These are phyloP conservation scores for Elachura formosa DNA, from an alignment of 2,113 vertebrate genomes.

Conservation along the genomic window DNA sequence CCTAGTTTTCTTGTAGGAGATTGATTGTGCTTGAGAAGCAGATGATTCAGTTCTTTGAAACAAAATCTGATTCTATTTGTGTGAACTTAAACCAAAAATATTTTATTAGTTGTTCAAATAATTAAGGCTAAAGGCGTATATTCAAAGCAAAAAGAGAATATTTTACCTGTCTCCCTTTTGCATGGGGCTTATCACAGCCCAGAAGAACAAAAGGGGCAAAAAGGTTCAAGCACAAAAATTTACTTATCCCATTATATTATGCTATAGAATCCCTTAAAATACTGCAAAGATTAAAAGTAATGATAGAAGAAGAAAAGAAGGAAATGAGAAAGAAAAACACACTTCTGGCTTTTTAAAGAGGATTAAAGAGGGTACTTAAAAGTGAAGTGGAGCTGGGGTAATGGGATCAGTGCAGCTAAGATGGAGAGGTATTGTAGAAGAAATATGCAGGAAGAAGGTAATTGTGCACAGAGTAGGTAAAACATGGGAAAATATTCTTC, in stretches of 20 bases:
- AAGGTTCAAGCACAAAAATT: background rate
- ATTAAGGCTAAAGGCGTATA: background rate
- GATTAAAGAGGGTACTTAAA: background rate
- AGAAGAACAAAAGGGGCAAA: background rate
- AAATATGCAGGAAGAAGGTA: background rate
- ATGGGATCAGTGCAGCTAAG: background rate
- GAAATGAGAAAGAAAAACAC: background rate
- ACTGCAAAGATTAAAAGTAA: background rate
- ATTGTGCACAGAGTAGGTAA: background rate
- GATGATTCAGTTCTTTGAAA: background rate
- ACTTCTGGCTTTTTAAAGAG: background rate
- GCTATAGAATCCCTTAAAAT: background rate
- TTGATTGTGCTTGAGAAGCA: background rate
- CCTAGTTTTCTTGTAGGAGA: background rate
- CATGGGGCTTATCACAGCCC: fast-evolving
- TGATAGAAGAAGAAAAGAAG: background rate
- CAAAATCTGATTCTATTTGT: background rate
- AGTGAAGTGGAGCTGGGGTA: background rate
- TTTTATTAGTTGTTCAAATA: background rate
- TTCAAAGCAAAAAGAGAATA: background rate
- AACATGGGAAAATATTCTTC: background rate
- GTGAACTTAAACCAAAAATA: background rate
- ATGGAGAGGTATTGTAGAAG: background rate
- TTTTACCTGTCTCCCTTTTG: background rate
- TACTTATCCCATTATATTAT: fast-evolving